Conservation (phyloP, 2,113 vertebrate genomes). For the Edolisoma coerulescens region DNA sequence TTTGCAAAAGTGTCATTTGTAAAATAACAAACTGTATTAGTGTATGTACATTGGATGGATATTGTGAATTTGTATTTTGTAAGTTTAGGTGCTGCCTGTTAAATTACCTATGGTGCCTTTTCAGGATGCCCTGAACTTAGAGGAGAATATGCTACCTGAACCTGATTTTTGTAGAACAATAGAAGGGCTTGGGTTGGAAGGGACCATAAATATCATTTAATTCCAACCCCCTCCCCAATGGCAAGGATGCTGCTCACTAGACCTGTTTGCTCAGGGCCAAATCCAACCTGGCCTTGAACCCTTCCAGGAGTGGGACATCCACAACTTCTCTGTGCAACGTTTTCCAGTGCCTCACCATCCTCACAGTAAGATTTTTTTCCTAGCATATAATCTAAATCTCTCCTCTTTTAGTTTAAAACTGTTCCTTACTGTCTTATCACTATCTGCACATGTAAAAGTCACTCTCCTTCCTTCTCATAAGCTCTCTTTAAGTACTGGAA, state of each 20-base stretch:
- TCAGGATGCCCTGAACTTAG: not conserved
- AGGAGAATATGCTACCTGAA: not conserved
- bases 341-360: not conserved
- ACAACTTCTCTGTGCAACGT: not conserved
- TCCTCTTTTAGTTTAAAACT: not conserved
- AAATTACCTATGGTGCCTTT: not conserved
- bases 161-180: not conserved
- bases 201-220: not conserved
- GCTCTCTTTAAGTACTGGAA: not conserved
- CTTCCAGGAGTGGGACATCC: not conserved
- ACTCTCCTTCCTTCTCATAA: not conserved
- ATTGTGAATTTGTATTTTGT: not conserved
- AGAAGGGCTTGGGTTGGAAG: not conserved
- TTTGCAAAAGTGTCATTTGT: not conserved
- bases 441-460: not conserved
- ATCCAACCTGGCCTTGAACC: not conserved
- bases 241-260: not conserved
- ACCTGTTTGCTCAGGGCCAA: not conserved
- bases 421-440: not conserved
- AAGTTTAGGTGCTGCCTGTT: not conserved
- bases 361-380: not conserved
- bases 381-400: not conserved
- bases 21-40: not conserved
- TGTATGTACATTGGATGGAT: not conserved
- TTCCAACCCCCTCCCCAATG: fast-evolving